These are phyloP conservation scores for Microvelia longipes DNA, from an alignment of 1,140 invertebrate genomes.

Conservation along the genomic window DNA sequence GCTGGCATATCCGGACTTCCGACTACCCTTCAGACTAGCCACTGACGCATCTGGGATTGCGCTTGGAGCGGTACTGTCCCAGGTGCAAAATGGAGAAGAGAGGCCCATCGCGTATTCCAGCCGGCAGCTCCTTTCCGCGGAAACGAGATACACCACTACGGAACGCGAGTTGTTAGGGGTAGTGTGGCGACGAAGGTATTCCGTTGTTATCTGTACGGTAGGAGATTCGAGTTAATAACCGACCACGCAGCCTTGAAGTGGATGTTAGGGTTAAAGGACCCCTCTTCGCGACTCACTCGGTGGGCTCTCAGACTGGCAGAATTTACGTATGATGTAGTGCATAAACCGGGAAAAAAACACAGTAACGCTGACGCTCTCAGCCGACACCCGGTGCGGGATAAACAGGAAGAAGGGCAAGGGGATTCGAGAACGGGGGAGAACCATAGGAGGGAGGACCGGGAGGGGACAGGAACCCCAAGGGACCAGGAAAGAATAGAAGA, in stretches of 20 bases:
- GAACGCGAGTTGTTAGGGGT: conserved; percentile 27
- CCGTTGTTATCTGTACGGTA: conserved; percentile 32
- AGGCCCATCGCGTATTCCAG: conserved; percentile 24
- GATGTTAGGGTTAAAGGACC: conserved; percentile 30
- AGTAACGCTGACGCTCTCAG: conserved; percentile 21
- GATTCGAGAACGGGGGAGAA: no score
- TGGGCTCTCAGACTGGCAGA: conserved; percentile 36
- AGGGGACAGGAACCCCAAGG: no score
- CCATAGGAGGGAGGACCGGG: no score
- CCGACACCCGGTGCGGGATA: no score
- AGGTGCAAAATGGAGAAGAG: conserved; percentile 17
- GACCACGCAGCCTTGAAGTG: conserved; percentile 36
- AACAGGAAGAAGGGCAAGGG: no score
- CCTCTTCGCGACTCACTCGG: conserved; percentile 30
- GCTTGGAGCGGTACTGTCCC: conserved; percentile 22
- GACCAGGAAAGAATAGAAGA: no score
- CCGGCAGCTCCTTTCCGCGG: conserved; percentile 29
- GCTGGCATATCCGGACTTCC: conserved; percentile 11
- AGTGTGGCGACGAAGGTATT: conserved; percentile 24
- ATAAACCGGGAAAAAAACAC: conserved; percentile 29
- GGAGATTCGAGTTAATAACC: conserved; percentile 33
- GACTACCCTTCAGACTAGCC: conserved; percentile 20
- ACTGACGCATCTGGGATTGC: conserved; percentile 16
- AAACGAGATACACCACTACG: conserved; percentile 22
- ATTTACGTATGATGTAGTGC: conserved; percentile 31